Base-by-base conservation (phyloP, 2,113 vertebrate species). In the Percopsis transmontana region DNA sequence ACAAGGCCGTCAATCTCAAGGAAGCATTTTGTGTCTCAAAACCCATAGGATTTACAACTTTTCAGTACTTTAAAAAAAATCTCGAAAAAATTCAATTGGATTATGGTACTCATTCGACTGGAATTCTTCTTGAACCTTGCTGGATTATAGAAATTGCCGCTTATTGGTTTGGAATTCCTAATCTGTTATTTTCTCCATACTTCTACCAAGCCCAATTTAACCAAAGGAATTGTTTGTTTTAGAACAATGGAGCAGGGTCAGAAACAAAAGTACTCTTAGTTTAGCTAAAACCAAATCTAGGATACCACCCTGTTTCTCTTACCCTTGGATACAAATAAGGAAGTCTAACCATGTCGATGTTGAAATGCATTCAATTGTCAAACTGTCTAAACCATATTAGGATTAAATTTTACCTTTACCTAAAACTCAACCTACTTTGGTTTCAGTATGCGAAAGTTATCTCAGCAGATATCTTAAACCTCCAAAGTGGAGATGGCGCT, bases 11-110 rank as follows among this genome's bases (percentile, higher is more conserved):
- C 27, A 1, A 13, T 7, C 3, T 58, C 65, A 47, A 58, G 23
- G 52, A 63, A 39, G 58, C 81, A 77, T 75, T 87, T 74, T 72
- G 82, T 79, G 50, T 10, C 2, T 51, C 40, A 68, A 21, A 20
- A 16, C 10, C 54, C 61, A 47, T 38, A 14, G 27, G 21, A 16
- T 58, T 77, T 66, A 19, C 48, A 45, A 24, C 12, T 1, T 70
- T 19, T 73, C 27, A 33, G 27, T 7, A 33, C 27, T 53, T 45
- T 1, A 47, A 18, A 6, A 33, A 33, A 6, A 33, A 33, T 33
- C 3, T 33, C 5, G n/a, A n/a, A 54, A 47, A 5, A 15, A 0
- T 6, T 66, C 4, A 18, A 8, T 19, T 21, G 48, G 48, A 50
- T 50, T 50, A 50, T 50, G 6, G 48, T 2, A 33, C 27, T 33